A percentile compares a stretch with the other conserved stretches of the same genome.
phyloP scores from a whole-genome alignment of 2,888 invertebrate species.

The Luffia ferchaultella region DNA sequence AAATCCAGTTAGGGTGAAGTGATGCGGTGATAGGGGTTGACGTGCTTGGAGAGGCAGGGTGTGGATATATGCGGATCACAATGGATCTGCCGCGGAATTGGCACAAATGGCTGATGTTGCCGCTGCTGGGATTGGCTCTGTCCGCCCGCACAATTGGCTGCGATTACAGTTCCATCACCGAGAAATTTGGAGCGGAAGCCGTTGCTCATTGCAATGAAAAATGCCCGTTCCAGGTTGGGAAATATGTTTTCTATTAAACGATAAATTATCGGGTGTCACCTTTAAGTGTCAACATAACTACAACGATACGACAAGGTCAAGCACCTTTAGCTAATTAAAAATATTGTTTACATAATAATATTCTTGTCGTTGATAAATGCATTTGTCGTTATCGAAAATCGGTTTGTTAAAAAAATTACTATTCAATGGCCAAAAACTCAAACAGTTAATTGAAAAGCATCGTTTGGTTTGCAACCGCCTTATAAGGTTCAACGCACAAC shows the following conservation, averaged over 20 bases:
- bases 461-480: not conserved
- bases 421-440: no score
- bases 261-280: no score
- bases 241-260: no score
- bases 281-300: no score
- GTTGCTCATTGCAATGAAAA: constrained; percentile 58
- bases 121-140: constrained; percentile 63
- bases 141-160: constrained; percentile 62
- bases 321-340: no score
- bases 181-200: constrained; percentile 65
- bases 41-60: constrained; percentile 23
- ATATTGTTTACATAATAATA: no score
- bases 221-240: constrained; percentile 62
- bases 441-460: not conserved
- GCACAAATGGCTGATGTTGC: constrained; percentile 63
- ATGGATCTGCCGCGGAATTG: constrained; percentile 59
- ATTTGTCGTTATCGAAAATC: no score
- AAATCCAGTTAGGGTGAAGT: no score
- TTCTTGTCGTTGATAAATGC: no score
- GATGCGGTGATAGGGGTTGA: constrained; percentile 32
- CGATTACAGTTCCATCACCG: constrained; percentile 62
- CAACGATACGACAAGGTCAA: no score
- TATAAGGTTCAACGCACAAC: constrained; percentile 54
- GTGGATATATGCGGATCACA: constrained; percentile 39
- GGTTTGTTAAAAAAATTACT: no score